Evolutionary conservation across 1,140 invertebrate species (phyloP).

Genomic region (Diachasmimorpha longicaudata): DNA sequence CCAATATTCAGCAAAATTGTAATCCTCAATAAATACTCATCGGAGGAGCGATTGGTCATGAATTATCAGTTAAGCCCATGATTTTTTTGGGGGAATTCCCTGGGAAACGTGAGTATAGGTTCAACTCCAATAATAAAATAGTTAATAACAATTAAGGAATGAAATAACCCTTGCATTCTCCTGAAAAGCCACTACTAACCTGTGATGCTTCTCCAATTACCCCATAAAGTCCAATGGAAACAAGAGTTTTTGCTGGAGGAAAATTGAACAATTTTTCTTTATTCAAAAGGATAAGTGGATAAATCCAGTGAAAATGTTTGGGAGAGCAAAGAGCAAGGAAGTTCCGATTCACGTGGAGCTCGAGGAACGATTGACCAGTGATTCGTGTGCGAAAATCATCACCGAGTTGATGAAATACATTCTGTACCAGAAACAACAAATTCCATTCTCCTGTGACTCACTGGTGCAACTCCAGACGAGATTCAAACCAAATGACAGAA

Average conservation of each 20-base stretch:
- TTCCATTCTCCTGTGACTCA: conserved; percentile 54
- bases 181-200: no score
- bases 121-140: no score
- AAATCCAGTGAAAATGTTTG: conserved; percentile 37
- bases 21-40: no score
- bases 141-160: no score
- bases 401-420: conserved; percentile 57
- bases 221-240: neutral
- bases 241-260: neutral
- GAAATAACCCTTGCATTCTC: no score
- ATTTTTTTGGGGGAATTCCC: no score
- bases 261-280: neutral
- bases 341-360: conserved; percentile 46
- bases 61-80: no score
- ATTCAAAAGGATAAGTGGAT: neutral
- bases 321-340: conserved; percentile 32
- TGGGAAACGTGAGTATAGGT: no score
- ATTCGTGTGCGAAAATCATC: conserved; percentile 49
- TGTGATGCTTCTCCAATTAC: no score
- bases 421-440: conserved; percentile 58
- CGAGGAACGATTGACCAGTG: conserved; percentile 52
- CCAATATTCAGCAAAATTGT: no score
- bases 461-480: conserved; percentile 40
- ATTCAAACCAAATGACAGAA: conserved; percentile 45
- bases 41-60: no score